Conservation (phyloP, 2,113 vertebrate species). For the Baryphthengus martii region DNA sequence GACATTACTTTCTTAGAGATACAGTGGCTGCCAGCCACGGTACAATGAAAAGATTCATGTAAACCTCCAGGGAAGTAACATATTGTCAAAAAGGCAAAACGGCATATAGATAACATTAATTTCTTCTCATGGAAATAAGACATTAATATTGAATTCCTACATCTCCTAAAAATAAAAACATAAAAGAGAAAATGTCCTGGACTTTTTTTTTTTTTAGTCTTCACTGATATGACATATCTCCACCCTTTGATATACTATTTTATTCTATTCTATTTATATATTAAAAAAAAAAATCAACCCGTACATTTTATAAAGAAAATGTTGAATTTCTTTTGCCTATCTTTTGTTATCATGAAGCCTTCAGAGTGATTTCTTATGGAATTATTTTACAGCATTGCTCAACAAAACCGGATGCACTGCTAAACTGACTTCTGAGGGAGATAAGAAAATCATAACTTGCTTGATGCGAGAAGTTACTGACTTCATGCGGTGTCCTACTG, state of each 20-base stretch:
- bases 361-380: background rate
- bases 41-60: background rate
- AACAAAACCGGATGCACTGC: background rate
- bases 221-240: background rate
- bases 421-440: background rate
- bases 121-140: background rate
- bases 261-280: background rate
- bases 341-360: background rate
- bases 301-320: background rate
- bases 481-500: background rate
- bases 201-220: background rate
- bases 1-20: background rate
- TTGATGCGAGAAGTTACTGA: background rate
- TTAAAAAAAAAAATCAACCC: rapidly evolving
- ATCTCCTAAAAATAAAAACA: background rate
- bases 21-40: background rate
- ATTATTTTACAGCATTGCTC: background rate
- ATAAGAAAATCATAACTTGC: background rate
- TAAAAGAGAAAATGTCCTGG: background rate
- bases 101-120: background rate
- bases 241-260: background rate
- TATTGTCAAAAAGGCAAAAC: background rate
- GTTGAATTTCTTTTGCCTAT: background rate
- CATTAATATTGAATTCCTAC: background rate
- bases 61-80: background rate